Evolutionary conservation across 2,888 invertebrate species (phyloP), one percentile per base, ranked within the genome.

Genomic region (Bedellia somnulentella): DNA sequence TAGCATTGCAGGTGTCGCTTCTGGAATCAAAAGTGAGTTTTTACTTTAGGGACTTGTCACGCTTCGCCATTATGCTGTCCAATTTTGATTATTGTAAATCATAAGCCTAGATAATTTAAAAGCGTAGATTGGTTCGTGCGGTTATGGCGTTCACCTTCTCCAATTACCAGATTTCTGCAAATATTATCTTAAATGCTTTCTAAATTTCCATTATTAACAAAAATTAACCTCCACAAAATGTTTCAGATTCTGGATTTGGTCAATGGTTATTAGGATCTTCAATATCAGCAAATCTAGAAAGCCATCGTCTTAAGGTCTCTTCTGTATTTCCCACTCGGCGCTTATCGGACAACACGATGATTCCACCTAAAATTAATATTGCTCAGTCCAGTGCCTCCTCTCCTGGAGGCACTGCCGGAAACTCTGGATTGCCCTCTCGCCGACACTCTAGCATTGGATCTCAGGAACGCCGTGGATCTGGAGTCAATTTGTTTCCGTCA

Each of bases 391-490:
- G 91, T 58, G 89, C 91, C 8, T 90, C 91, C 3, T 91, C 91
- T 1, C 87, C 87, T 1, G 86, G 86, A 3, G 82, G 81, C n/a
- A 66, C 73, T 1, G 81, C 83, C 1, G 85, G 83, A 2, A 86
- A 89, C 4, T 80, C 86, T 16, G 89, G 89, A 1, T 66, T 93
- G 35, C 93, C 93, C 10, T 86, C 88, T 18, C 83, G 93, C 30
- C 84, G 93, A 14, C 94, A 94, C 61, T 93, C 93, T 33, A 92
- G 91, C 63, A 93, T 92, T 45, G 93, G 92, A 13, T 90, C 93
- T 1, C 92, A 93, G 52, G 92, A 93, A 56, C 82, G 92, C 38
- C 84, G 91, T 31, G 86, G 86, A 33, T 90, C 90, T 9, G 85
- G 86, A 36, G 86, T 88, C 42, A 91, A 92, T 71, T 78, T 92